Evolutionary conservation across 1,140 invertebrate genomes (phyloP).

Genomic region (Melanaphis sacchari): DNA sequence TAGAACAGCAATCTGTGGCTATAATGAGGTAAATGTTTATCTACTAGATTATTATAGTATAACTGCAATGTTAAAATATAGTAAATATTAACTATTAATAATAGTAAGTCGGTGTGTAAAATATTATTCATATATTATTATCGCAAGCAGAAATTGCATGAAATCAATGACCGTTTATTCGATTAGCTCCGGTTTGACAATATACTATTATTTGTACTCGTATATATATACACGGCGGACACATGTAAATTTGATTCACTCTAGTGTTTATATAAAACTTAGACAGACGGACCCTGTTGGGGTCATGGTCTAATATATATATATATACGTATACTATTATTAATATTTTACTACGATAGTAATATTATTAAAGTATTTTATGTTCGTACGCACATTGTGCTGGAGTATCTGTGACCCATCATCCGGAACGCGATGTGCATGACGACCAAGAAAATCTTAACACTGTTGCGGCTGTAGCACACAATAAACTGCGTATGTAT

Average conservation of each 20-base stretch:
- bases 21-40: not conserved
- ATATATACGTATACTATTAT: not conserved
- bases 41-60: not conserved
- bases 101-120: not conserved
- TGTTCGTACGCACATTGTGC: slow-evolving; percentile 11
- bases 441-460: slow-evolving; percentile 33
- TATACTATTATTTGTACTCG: not conserved
- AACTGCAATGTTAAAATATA: not conserved
- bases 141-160: not conserved
- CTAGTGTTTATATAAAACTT: not conserved
- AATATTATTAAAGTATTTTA: not conserved
- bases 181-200: not conserved
- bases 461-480: not conserved
- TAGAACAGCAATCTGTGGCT: not conserved
- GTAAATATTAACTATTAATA: not conserved
- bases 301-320: slow-evolving; percentile 43
- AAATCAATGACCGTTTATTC: slow-evolving; percentile 11
- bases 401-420: slow-evolving; percentile 7
- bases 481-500: not conserved
- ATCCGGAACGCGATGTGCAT: slow-evolving; percentile 56
- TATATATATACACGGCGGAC: not conserved
- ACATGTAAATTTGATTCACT: slow-evolving; percentile 34
- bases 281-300: not conserved
- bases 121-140: not conserved
- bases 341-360: slow-evolving; percentile 45